These are phyloP conservation scores for Yasuhikotakia modesta DNA, from an alignment of 2,797 vertebrate genomes.

Conservation along the genomic window DNA sequence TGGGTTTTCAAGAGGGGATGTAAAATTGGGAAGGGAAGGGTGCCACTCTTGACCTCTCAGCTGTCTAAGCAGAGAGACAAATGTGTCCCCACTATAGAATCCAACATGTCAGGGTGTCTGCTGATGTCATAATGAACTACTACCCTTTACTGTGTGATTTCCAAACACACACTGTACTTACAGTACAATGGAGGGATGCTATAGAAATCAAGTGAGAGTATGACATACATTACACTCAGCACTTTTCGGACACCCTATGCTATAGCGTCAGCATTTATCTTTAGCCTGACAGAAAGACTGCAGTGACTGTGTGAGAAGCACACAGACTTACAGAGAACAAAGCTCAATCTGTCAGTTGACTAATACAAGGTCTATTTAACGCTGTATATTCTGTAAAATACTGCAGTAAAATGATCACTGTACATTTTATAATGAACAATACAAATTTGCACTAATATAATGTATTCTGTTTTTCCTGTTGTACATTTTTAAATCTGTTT, in stretches of 20 bases:
- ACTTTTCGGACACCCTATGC: constrained; percentile 38
- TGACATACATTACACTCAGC: constrained; percentile 30
- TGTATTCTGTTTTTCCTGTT: too few relatives aligned
- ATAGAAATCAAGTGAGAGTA: not conserved
- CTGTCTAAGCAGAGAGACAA: constrained; percentile 61
- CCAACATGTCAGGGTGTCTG: constrained; percentile 50
- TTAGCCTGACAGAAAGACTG: constrained; percentile 21
- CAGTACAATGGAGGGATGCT: not conserved
- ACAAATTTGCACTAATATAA: too few relatives aligned
- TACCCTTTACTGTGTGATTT: constrained; percentile 9
- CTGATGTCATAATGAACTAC: constrained; percentile 32
- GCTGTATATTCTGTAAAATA: not conserved
- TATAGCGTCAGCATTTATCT: constrained; percentile 55
- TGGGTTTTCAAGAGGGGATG: constrained; percentile 35
- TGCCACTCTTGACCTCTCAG: constrained; percentile 57
- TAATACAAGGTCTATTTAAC: not conserved
- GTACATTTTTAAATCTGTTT: too few relatives aligned
- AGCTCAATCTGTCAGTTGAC: not conserved
- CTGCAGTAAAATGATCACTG: not conserved
- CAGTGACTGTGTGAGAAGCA: constrained; percentile 11
- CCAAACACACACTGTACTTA: constrained; percentile 17
- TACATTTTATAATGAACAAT: too few relatives aligned
- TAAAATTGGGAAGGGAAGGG: constrained; percentile 50
- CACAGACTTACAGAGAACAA: not conserved
- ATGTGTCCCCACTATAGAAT: constrained; percentile 61